Evolutionary conservation across 2,113 vertebrate genomes (phyloP).

Genomic region (Mesembrinibis cayennensis): DNA sequence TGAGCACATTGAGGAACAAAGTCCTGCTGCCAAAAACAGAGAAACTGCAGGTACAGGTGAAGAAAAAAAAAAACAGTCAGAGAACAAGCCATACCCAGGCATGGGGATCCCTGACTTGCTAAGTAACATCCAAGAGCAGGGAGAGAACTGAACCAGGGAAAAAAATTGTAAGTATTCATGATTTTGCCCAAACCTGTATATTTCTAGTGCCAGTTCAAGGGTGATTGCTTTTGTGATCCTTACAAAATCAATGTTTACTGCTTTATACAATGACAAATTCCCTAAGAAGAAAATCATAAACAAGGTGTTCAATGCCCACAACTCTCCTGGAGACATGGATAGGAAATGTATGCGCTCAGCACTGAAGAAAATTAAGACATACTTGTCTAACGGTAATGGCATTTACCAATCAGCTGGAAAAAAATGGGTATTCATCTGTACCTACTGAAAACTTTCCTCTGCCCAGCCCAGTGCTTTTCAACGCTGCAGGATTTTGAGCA

Average conservation of each 20-base stretch:
- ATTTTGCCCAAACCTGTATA: background rate
- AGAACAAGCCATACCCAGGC: background rate
- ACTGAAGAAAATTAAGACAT: background rate
- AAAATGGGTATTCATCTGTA: background rate
- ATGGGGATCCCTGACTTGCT: background rate
- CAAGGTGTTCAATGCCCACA: background rate
- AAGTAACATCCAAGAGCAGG: background rate
- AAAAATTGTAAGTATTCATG: background rate
- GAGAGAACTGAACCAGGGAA: background rate
- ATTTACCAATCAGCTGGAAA: background rate
- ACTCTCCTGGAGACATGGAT: background rate
- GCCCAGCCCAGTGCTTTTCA: background rate
- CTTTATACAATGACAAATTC: background rate
- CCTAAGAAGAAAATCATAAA: background rate
- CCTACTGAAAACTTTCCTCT: background rate
- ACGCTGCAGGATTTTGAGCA: background rate
- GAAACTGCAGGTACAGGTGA: background rate
- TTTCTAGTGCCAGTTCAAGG: background rate
- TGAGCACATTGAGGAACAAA: background rate
- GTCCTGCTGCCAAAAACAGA: background rate
- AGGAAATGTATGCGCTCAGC: background rate
- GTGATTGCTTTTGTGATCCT: background rate
- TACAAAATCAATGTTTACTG: background rate
- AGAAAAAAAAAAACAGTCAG: background rate
- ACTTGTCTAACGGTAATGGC: background rate